Percentiles rank a stretch among this genome's conserved stretches.
Conservation (phyloP, 2,113 vertebrate species). For the Eurystomus gularis region DNA sequence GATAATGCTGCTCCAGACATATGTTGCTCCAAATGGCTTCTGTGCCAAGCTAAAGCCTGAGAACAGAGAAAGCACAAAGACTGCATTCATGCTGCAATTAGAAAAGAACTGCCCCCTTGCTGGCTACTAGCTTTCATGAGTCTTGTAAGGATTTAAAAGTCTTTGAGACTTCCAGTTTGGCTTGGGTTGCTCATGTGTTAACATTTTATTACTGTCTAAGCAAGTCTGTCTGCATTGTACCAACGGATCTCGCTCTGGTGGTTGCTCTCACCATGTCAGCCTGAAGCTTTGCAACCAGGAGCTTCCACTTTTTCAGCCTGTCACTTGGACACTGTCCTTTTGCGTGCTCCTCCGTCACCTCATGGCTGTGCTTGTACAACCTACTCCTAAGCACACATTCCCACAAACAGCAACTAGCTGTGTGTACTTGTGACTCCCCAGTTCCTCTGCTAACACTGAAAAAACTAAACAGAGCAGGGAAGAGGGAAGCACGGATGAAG, state of each 20-base stretch:
- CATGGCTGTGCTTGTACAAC: background rate
- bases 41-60: conserved; percentile 85
- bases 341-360: background rate
- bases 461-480: background rate
- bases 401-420: background rate
- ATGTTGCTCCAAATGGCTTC: conserved; percentile 92
- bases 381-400: background rate
- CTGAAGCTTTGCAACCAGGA: background rate
- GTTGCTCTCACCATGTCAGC: background rate
- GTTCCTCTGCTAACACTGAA: background rate
- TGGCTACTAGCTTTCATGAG: background rate
- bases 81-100: background rate
- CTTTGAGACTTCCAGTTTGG: background rate
- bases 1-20: conserved; percentile 95
- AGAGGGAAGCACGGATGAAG: background rate
- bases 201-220: background rate
- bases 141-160: background rate
- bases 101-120: background rate
- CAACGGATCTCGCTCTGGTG: background rate
- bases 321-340: background rate
- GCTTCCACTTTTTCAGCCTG: background rate
- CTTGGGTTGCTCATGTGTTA: background rate
- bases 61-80: background rate
- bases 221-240: background rate
- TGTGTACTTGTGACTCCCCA: rapidly evolving